phyloP scores from a whole-genome alignment of 2,113 vertebrate genomes.

The Oceanodroma tethys region DNA sequence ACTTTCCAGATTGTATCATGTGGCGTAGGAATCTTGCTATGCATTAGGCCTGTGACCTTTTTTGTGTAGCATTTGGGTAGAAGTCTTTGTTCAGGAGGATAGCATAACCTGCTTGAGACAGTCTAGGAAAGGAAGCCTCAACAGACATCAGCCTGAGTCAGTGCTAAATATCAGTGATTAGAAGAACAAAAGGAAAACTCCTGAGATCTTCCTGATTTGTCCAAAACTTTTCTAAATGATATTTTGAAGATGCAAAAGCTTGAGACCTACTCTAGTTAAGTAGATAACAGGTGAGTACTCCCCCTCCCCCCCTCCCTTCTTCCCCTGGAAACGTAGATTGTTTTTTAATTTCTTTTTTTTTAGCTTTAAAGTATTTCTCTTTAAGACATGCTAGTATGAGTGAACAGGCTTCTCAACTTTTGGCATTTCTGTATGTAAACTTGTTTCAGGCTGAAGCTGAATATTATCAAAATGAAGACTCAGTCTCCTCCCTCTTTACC shows the following conservation, averaged over 20 bases:
- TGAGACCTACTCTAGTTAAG: neutral
- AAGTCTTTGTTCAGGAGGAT: neutral
- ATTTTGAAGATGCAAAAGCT: neutral
- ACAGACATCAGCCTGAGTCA: neutral
- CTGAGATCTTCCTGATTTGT: neutral
- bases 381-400: neutral
- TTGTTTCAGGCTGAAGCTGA: neutral
- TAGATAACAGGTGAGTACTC: neutral
- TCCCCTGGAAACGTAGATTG: neutral
- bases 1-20: neutral
- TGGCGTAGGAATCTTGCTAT: neutral
- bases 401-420: neutral
- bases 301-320: accelerated
- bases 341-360: neutral
- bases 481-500: neutral
- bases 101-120: neutral
- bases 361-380: neutral
- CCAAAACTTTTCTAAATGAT: neutral
- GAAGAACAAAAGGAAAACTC: neutral
- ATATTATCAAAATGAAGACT: neutral
- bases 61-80: neutral
- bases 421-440: neutral
- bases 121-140: neutral
- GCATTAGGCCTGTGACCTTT: neutral
- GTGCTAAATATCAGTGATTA: neutral